A percentile compares a stretch with the other conserved stretches of the same genome.
Conservation (phyloP, 1,140 invertebrate genomes). For the Venustaconcha ellipsiformis region DNA sequence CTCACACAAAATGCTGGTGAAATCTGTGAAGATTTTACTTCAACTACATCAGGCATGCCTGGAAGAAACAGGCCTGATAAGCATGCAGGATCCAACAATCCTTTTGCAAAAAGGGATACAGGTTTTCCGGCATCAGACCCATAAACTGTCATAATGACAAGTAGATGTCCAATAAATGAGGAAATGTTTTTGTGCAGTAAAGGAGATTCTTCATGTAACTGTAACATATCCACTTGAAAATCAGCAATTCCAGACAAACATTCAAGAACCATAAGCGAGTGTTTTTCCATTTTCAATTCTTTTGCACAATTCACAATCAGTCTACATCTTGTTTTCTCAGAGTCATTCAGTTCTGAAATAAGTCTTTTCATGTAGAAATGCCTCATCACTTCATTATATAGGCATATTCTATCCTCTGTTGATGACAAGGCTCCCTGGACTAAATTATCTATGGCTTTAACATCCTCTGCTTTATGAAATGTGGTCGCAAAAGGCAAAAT, state of each 20-base stretch:
- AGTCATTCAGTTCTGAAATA: background rate
- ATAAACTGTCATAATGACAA: background rate
- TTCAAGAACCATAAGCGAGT: background rate
- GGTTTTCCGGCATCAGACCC: background rate
- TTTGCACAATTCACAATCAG: background rate
- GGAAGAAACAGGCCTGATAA: background rate
- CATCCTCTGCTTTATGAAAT: background rate
- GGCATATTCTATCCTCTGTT: constrained; percentile 3
- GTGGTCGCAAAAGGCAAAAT: background rate
- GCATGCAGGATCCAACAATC: background rate
- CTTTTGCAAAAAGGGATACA: background rate
- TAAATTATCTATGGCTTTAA: background rate
- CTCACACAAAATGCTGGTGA: background rate
- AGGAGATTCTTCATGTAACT: background rate
- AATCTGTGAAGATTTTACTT: background rate
- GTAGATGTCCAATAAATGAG: constrained; percentile 4
- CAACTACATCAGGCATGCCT: background rate
- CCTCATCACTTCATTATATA: constrained; percentile 1
- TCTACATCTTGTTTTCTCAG: background rate
- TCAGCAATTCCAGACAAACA: constrained; percentile 5
- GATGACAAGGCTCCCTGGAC: background rate
- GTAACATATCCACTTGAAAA: background rate
- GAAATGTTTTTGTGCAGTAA: constrained; percentile 7
- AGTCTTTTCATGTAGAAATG: background rate
- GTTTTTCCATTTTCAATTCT: background rate